These are phyloP conservation scores for Malurus alboscapulatus DNA, from an alignment of 2,113 vertebrate genomes.

Conservation along the genomic window DNA sequence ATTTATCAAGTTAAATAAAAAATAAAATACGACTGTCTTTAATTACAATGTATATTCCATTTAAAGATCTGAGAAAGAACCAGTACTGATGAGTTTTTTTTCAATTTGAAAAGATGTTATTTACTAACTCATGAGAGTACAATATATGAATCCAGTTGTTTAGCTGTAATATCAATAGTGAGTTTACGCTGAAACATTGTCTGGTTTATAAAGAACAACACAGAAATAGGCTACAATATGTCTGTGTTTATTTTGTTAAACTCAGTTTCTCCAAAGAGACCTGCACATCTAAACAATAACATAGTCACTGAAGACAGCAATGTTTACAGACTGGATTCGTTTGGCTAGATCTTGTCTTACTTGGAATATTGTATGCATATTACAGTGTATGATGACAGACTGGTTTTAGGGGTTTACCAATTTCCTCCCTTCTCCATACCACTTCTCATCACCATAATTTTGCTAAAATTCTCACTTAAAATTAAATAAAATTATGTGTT, in stretches of 20 bases:
- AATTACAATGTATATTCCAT: background rate
- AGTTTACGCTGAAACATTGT: background rate
- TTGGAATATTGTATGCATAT: background rate
- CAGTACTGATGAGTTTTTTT: background rate
- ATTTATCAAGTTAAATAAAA: background rate
- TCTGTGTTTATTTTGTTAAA: background rate
- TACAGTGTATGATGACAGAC: background rate
- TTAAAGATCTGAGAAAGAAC: background rate
- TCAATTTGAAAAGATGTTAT: background rate
- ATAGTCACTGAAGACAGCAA: background rate
- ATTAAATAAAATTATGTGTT: background rate
- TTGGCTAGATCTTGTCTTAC: background rate
- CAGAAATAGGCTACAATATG: background rate
- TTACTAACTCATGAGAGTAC: background rate
- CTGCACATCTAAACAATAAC: background rate
- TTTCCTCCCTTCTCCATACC: background rate
- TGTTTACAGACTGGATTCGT: background rate
- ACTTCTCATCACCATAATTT: background rate
- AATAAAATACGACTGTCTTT: background rate
- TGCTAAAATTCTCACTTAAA: background rate
- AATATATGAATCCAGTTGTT: background rate
- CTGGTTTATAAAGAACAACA: background rate
- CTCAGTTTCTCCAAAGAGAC: background rate
- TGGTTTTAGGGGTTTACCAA: background rate
- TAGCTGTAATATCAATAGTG: background rate